Base-by-base conservation (phyloP, 2,113 vertebrate species). In the Cheilinus undulatus region DNA sequence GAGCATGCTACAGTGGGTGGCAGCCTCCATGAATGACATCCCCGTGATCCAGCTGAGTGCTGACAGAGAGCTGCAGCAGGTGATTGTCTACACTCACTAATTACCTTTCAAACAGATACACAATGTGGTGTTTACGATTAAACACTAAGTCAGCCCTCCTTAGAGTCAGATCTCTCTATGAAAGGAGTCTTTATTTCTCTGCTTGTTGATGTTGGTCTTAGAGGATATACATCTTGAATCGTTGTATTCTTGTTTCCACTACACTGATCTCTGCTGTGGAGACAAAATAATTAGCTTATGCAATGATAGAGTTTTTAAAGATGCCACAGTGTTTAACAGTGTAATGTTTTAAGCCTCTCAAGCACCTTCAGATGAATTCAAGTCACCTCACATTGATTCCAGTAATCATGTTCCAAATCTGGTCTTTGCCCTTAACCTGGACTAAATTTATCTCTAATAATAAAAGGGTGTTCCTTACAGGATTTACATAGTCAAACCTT, bases 1-100 rank as follows among this genome's bases (percentile, higher is more conserved):
- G 89, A 91, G 91, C 72, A 87, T 93, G 50, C 95, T 99, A 69
- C 98, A 98, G 85, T 99, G 98, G 98, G 92, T 94, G 2, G 93
- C 95, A 1, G 96, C 96, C 73, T 99, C 98, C n/a, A 94, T 98
- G 77, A 90, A 89, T 3, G 96, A 95, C 23, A 67, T 96, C 46
- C 78, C 94, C 15, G 88, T 94, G 40, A 91, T 99, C 78, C 93
- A 93, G 78, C 94, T 98, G 43, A 87, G 69, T 14, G 92, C 94
- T 0, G 92, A 94, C 45, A 90, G 88, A 72, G 97, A 97, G 19
- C 94, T 98, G 0, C 89, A 94, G 59, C 92, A 92, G 86, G 98
- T 99, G 86, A 96, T 93, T 73, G 28, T 14, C 23, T 19, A 2
- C 32, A 26, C 20, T 9, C 23, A 3, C 2, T 51, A 26, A 40